Evolutionary conservation across 2,888 invertebrate species (phyloP), one percentile per base, ranked within the genome.

Genomic region (Trachelus iudaicus): DNA sequence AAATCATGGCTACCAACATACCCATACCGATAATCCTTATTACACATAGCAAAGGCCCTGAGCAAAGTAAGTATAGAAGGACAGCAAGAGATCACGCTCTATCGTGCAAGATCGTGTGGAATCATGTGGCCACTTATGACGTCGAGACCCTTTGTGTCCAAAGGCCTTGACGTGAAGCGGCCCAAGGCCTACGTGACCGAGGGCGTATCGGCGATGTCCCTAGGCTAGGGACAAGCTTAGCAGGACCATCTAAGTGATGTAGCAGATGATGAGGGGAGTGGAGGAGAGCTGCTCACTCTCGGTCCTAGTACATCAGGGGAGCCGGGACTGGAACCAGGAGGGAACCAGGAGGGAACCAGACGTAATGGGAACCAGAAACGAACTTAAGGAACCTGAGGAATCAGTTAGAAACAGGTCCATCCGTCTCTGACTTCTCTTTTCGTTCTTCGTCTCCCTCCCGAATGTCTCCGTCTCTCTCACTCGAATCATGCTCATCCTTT

Each of bases 101-200:
- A 23, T 56, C 23, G 56, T 56, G 23, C 15, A 56, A 56, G 56
- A 56, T 56, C 56, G 1, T 56, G 56, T 9, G 23, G 56, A 23
- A 23, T 56, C 56, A 56, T 9, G 56, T 56, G 56, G 23, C 33
- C 71, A 71, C 71, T 71, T 71, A 12, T 71, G 71, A 71, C 71
- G 34, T 34, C 31, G 31, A 71, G 71, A 23, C 13, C 71, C 71
- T 71, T 71, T 31, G 34, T 34, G 71, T 71, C 9, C 56, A 71
- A 30, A 34, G 71, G 31, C 71, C 71, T 71, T 71, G 71, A 71
- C 31, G 71, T 12, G 13, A 34, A 31, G n/a, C 34, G 33, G 11
- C 71, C 56, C 71, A 71, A 15, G 71, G 71, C 34, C 71, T 71
- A 71, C 71, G 71, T 71, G 71, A 71, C 71, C 71, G 71, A 71